phyloP scores from a whole-genome alignment of 2,888 invertebrate genomes.

The Anodontia alba region DNA sequence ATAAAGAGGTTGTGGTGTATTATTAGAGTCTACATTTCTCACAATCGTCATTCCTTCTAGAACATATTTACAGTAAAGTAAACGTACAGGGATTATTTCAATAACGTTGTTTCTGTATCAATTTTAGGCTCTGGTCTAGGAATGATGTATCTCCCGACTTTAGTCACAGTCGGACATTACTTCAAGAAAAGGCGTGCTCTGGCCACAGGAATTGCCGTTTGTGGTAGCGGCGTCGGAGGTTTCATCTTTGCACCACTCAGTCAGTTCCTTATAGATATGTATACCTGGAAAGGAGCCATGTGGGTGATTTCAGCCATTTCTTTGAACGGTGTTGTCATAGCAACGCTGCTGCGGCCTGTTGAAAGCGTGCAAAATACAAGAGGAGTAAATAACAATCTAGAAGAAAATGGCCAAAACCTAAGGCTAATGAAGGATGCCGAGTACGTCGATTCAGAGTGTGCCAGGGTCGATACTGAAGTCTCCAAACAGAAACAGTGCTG shows the following conservation, averaged over 20 bases:
- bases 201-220: slow-evolving; percentile 97
- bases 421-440: neutral
- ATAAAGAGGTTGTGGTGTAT: no score
- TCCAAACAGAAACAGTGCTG: neutral
- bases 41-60: no score
- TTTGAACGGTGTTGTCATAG: slow-evolving; percentile 91
- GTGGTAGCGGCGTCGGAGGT: slow-evolving; percentile 97
- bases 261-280: slow-evolving; percentile 87
- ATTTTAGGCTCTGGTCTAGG: slow-evolving; percentile 95
- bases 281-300: slow-evolving; percentile 92
- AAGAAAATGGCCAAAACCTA: neutral
- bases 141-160: slow-evolving; percentile 96
- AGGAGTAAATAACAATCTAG: neutral
- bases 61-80: no score
- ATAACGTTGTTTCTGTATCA: no score
- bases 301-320: slow-evolving; percentile 93
- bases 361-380: slow-evolving; percentile 12
- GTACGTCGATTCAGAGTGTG: no score
- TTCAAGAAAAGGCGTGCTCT: slow-evolving; percentile 96
- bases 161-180: slow-evolving; percentile 98
- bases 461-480: neutral
- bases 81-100: no score
- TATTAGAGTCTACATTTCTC: no score
- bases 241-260: slow-evolving; percentile 94
- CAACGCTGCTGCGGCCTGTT: slow-evolving; percentile 93